Base-by-base conservation (phyloP, 2,888 invertebrate genomes). In the Netelia fuscicornis region DNA sequence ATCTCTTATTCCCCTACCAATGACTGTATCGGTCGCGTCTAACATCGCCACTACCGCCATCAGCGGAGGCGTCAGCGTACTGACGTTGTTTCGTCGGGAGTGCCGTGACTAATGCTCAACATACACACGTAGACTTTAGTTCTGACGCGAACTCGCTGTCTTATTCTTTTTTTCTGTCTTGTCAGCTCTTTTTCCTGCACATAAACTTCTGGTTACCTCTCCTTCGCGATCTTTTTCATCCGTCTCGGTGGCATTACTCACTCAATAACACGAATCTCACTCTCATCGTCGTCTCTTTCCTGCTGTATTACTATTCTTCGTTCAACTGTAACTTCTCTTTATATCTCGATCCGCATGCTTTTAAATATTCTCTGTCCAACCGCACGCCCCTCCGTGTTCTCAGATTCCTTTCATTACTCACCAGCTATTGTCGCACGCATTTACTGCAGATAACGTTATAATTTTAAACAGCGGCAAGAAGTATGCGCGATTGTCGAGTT, bases 21-120 rank as follows among this genome's bases (percentile, higher is more conserved):
- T 71, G 17, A 74, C 30, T 25, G 23, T 17, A 56, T 58, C 48
- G 42, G 30, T 30, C 42, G 13, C 5, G 10, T 74, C 56, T 20
- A 0, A 0, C 30, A 1, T 56, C 25, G 52, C 20, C n/a, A 25
- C 30, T 52, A 42, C 52, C 60, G 52, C 52, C 25, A 37, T 10
- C 9, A 76, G 37, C 54, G 20, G 52, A 76, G 42, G 42, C 65
- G 42, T 56, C 54, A 58, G 58, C 20, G 17, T 8, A 67, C 60
- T 76, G 84, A 80, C 71, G 80, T 76, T 76, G 65, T 72, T 80
- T 76, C 71, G 71, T 84, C 52, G 60, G 44, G 64, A 76, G 58
- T 65, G n/a, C 60, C 52, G 76, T 84, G 84, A 84, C 84, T 84
- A 84, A 84, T 84, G 67, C 60, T 54, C 76, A 17, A 44, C 74